phyloP scores from a whole-genome alignment of 2,797 vertebrate species.

The Telmatherina bonti region DNA sequence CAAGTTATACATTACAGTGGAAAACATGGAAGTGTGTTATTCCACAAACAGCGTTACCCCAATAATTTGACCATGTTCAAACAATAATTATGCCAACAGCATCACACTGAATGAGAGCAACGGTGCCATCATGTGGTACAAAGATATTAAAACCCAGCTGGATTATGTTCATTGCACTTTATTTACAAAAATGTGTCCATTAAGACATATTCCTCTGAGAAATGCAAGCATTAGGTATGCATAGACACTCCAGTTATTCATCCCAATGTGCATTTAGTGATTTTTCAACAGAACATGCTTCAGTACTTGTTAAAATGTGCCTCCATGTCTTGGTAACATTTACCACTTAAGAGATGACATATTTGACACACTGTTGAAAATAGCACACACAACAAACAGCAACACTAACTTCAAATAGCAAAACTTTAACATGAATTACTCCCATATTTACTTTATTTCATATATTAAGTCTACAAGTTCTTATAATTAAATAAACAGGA shows the following conservation, averaged over 20 bases:
- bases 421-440: slow-evolving; percentile 28
- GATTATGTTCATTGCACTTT: slow-evolving; percentile 62
- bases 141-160: slow-evolving; percentile 6
- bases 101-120: slow-evolving; percentile 29
- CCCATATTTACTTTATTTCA: slow-evolving; percentile 49
- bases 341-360: slow-evolving; percentile 16
- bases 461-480: slow-evolving; percentile 57
- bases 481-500: slow-evolving; percentile 41
- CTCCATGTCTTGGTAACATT: slow-evolving; percentile 22
- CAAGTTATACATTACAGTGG: background rate
- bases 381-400: slow-evolving; percentile 1
- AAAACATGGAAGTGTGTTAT: background rate
- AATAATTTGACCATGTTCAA: background rate
- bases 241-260: slow-evolving; percentile 11
- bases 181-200: slow-evolving; percentile 69
- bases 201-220: slow-evolving; percentile 33
- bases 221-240: background rate
- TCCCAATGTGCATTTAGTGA: slow-evolving; percentile 54
- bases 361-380: slow-evolving; percentile 18
- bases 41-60: background rate
- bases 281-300: slow-evolving; percentile 52
- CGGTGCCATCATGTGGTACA: slow-evolving; percentile 72
- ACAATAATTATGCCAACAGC: background rate
- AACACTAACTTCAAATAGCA: slow-evolving; percentile 41
- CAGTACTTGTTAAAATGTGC: slow-evolving; percentile 43